Conservation (phyloP, 2,113 vertebrate species). For the crab-eating macaque (Macaca fascicularis) region T2T-MFA8v1.1 NC_088379.1:50112001-50112500, state of each 20-base stretch:
- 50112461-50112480: neutral
- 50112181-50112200: neutral
- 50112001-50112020: neutral
- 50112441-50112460: neutral
- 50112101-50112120: neutral
- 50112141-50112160: neutral
- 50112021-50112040: neutral
- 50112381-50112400: neutral
- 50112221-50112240: neutral
- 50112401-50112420: conserved; percentile 11
- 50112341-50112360: conserved; percentile 7
- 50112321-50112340: neutral
- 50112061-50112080: neutral
- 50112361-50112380: neutral
- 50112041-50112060: neutral
- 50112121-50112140: fast-evolving
- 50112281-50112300: neutral
- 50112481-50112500: conserved; percentile 31
- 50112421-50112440: neutral
- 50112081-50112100: fast-evolving
- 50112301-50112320: neutral
- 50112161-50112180: neutral
- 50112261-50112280: neutral
- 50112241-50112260: neutral
- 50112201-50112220: neutral